A percentile compares a stretch with the other conserved stretches of the same genome.
phyloP scores from a whole-genome alignment of 2,797 vertebrate genomes.

The Tinamus major region DNA sequence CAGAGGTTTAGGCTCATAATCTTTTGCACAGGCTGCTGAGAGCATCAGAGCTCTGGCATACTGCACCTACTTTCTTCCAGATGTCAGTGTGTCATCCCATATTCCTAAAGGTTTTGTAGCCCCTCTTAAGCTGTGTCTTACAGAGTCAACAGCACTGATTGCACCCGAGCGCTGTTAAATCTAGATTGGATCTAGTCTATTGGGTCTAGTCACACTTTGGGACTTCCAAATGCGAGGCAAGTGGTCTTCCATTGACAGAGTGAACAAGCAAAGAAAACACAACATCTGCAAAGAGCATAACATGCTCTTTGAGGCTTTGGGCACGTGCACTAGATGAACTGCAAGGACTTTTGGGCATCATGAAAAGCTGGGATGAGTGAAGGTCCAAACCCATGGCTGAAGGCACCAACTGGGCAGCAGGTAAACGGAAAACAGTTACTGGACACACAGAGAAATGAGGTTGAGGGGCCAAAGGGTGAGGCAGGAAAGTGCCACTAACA shows the following conservation, averaged over 20 bases:
- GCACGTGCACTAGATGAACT: not conserved
- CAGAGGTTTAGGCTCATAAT: not conserved
- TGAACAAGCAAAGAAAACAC: fast-evolving
- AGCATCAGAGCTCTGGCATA: not conserved
- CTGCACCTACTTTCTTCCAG: not conserved
- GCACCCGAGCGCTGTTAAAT: not conserved
- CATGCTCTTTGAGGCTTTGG: not conserved
- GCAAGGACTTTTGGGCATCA: not conserved
- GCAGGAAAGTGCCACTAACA: not conserved
- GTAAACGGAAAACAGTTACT: constrained; percentile 29
- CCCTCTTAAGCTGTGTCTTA: not conserved
- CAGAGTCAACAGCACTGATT: no score
- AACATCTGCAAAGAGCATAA: not conserved
- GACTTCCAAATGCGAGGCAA: not conserved
- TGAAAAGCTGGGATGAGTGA: not conserved
- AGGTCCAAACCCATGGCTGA: not conserved
- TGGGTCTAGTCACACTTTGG: not conserved
- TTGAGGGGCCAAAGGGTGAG: not conserved
- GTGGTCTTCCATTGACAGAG: not conserved
- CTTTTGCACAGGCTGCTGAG: not conserved
- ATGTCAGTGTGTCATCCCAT: not conserved
- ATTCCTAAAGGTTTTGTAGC: not conserved
- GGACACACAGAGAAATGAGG: not conserved
- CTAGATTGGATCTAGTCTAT: not conserved
- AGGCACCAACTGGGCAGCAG: not conserved